Percentiles rank a stretch among this genome's conserved stretches.
phyloP scores from a whole-genome alignment of 1,140 invertebrate genomes.

The Diabrotica virgifera region DNA sequence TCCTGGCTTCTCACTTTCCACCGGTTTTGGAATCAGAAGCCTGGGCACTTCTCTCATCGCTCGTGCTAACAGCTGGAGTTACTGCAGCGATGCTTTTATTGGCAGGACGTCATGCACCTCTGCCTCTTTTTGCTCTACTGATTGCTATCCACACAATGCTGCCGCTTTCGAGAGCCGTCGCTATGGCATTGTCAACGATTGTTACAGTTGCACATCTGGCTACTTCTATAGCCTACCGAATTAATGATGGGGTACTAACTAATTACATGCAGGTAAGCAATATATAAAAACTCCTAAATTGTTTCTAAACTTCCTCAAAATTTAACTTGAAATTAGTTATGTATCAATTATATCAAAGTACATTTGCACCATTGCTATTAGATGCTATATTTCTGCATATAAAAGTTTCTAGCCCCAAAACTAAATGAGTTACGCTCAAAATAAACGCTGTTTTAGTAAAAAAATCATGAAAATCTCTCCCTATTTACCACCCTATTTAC shows the following conservation, averaged over 20 bases:
- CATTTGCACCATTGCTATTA: too few species aligned
- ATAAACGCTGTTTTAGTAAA: too few species aligned
- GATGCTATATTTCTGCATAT: too few species aligned
- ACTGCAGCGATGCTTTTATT: slow-evolving; percentile 52
- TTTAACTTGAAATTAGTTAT: too few species aligned
- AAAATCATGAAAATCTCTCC: too few species aligned
- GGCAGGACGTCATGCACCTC: slow-evolving; percentile 56
- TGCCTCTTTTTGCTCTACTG: slow-evolving; percentile 64
- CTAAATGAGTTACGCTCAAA: too few species aligned
- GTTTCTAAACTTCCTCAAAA: too few species aligned
- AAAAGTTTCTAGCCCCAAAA: too few species aligned
- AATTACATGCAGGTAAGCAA: slow-evolving; percentile 55
- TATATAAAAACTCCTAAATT: too few species aligned
- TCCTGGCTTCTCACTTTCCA: slow-evolving; percentile 53
- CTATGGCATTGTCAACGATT: slow-evolving; percentile 57
- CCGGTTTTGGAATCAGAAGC: slow-evolving; percentile 54
- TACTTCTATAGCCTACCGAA: slow-evolving; percentile 50
- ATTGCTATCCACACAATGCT: slow-evolving; percentile 70
- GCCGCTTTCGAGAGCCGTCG: slow-evolving; percentile 61
- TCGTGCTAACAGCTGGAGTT: slow-evolving; percentile 51
- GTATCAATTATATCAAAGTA: too few species aligned
- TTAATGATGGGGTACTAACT: slow-evolving; percentile 44
- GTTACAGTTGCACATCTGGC: slow-evolving; percentile 59
- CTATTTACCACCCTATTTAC: too few species aligned
- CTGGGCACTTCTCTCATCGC: slow-evolving; percentile 52